These are phyloP conservation scores for Jordanella pulchra DNA, from an alignment of 2,797 vertebrate genomes.

Conservation along the genomic window DNA sequence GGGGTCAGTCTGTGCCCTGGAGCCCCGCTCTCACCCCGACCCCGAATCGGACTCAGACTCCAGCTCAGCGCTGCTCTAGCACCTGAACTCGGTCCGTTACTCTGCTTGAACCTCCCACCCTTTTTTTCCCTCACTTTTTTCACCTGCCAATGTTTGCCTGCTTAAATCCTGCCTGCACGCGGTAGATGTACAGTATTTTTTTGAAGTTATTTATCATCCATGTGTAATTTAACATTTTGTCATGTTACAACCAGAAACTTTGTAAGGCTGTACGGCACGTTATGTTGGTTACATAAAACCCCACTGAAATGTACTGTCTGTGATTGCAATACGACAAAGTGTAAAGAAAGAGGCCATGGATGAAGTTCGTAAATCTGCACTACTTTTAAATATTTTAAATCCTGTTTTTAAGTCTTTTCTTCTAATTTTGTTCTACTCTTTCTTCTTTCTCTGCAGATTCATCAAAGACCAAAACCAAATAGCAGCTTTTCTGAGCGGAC, in stretches of 20 bases:
- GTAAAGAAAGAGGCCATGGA: too few species aligned
- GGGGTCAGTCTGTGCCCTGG: constrained; percentile 63
- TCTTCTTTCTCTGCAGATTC: constrained; percentile 61
- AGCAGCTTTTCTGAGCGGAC: constrained; percentile 45
- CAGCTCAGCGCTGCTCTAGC: constrained; percentile 81
- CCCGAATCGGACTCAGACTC: constrained; percentile 74
- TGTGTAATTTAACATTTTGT: background rate
- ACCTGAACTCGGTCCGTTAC: constrained; percentile 70
- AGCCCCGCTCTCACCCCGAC: constrained; percentile 59
- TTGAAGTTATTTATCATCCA: background rate
- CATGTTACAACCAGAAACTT: background rate
- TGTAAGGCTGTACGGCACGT: background rate
- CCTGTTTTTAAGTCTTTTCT: background rate
- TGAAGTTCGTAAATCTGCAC: background rate
- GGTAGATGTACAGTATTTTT: background rate
- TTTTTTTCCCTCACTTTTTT: constrained; percentile 33
- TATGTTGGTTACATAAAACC: background rate
- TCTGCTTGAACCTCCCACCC: constrained; percentile 36
- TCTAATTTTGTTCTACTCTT: constrained; percentile 18
- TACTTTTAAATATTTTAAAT: constrained; percentile 20
- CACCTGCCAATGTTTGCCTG: constrained; percentile 40
- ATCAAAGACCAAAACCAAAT: constrained; percentile 55
- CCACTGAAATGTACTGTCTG: background rate
- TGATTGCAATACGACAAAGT: background rate
- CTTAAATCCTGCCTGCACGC: constrained; percentile 42